phyloP scores from a whole-genome alignment of 2,888 invertebrate genomes.

The Hypena proboscidalis region DNA sequence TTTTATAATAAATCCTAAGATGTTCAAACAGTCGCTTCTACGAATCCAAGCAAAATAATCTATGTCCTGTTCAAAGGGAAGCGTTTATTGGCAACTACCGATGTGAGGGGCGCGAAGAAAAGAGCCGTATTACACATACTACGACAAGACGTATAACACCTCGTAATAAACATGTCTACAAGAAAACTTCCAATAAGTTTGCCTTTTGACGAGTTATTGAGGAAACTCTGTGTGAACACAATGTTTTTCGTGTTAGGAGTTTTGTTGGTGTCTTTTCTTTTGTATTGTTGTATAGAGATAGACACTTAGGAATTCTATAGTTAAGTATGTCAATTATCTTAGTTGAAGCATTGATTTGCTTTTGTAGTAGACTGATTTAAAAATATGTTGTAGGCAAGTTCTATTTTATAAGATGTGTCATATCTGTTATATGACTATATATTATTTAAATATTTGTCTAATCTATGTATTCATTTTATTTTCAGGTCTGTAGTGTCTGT shows the following conservation, averaged over 20 bases:
- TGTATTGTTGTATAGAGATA: too few species aligned
- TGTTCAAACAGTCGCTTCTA: slow-evolving; percentile 15
- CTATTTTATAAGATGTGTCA: too few species aligned
- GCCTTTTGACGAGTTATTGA: slow-evolving; percentile 6
- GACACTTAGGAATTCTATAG: too few species aligned
- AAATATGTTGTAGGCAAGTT: too few species aligned
- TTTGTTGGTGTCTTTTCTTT: too few species aligned
- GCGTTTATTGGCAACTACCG: slow-evolving; percentile 52
- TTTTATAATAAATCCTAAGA: not conserved
- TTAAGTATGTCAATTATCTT: too few species aligned
- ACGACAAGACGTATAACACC: slow-evolving; percentile 25
- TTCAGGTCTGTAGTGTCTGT: too few species aligned
- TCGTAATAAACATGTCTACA: slow-evolving; percentile 16
- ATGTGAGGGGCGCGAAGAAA: slow-evolving; percentile 47
- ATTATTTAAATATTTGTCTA: too few species aligned
- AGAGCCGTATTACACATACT: slow-evolving; percentile 36
- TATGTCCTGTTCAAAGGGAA: slow-evolving; percentile 43
- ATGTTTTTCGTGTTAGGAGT: not conserved
- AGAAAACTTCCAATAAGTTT: slow-evolving; percentile 11
- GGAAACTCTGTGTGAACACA: not conserved
- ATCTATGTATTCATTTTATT: too few species aligned
- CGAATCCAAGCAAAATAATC: slow-evolving; percentile 25
- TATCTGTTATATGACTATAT: too few species aligned
- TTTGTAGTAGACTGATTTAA: too few species aligned
- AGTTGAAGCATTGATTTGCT: too few species aligned